A percentile compares a stretch with the other conserved stretches of the same genome.
Evolutionary conservation across 2,797 vertebrate species (phyloP).

Genomic region (Uromys caudimaculatus): DNA sequence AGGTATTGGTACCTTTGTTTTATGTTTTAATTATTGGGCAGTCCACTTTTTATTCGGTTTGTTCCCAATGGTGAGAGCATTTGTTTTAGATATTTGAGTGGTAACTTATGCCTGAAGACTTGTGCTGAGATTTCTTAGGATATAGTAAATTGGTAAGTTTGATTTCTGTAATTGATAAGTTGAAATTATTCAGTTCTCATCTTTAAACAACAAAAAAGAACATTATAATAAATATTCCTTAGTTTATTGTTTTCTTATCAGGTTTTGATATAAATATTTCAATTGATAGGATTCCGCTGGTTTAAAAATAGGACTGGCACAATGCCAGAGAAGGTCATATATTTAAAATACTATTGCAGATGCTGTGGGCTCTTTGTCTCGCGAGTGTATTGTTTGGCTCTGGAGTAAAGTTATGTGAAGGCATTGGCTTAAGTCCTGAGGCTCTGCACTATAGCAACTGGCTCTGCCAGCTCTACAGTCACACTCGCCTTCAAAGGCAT

Average conservation of each 20-base stretch:
- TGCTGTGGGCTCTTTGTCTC: conserved; percentile 87
- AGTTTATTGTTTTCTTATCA: conserved; percentile 78
- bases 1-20: conserved; percentile 88
- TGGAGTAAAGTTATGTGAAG: conserved; percentile 84
- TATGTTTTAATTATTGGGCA: background rate
- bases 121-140: conserved; percentile 52
- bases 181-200: conserved; percentile 53
- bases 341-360: conserved; percentile 88
- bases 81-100: conserved; percentile 32
- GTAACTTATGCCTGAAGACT: conserved; percentile 9
- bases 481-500: conserved; percentile 50
- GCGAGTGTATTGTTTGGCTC: conserved; percentile 86
- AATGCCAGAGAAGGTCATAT: conserved; percentile 85
- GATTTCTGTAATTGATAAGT: conserved; percentile 1
- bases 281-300: conserved; percentile 84
- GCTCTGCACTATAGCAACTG: conserved; percentile 74
- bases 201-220: conserved; percentile 23
- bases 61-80: background rate
- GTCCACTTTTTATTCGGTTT: conserved; percentile 28
- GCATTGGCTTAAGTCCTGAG: conserved; percentile 80
- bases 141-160: conserved; percentile 24
- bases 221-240: background rate
- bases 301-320: conserved; percentile 89
- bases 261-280: conserved; percentile 83
- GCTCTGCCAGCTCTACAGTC: conserved; percentile 58